These are phyloP conservation scores for Epinotia nisella DNA, from an alignment of 2,888 invertebrate genomes.

Conservation along the genomic window DNA sequence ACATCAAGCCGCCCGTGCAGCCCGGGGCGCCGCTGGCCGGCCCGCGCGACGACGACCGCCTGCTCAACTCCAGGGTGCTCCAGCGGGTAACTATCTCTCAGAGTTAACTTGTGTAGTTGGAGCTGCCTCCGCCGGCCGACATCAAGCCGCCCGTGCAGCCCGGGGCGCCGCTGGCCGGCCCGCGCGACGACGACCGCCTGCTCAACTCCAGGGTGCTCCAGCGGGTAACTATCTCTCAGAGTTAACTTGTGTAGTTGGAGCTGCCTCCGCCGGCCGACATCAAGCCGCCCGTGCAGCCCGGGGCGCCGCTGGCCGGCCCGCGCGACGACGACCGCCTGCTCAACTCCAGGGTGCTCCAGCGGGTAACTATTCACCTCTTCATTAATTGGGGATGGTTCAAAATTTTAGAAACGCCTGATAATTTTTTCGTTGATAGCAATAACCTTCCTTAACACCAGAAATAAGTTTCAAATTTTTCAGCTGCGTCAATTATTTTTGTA, in stretches of 20 bases:
- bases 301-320: slow-evolving; percentile 74
- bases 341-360: slow-evolving; percentile 74
- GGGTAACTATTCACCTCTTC: not conserved
- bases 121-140: slow-evolving; percentile 80
- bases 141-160: slow-evolving; percentile 67
- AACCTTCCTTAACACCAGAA: too few species aligned
- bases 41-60: slow-evolving; percentile 84
- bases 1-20: slow-evolving; percentile 72
- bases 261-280: slow-evolving; percentile 79
- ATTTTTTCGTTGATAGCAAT: too few species aligned
- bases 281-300: slow-evolving; percentile 64
- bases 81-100: slow-evolving; percentile 73
- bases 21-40: slow-evolving; percentile 71
- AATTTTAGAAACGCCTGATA: too few species aligned
- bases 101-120: slow-evolving; percentile 60
- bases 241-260: slow-evolving; percentile 65
- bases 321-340: slow-evolving; percentile 85
- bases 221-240: slow-evolving; percentile 65
- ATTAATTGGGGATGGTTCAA: too few species aligned
- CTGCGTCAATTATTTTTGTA: too few species aligned
- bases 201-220: slow-evolving; percentile 76
- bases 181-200: slow-evolving; percentile 84
- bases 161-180: slow-evolving; percentile 72
- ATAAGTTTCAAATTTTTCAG: too few species aligned
- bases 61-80: slow-evolving; percentile 74